Base-by-base conservation (phyloP, 2,797 vertebrate species). In the Channa striata region DNA sequence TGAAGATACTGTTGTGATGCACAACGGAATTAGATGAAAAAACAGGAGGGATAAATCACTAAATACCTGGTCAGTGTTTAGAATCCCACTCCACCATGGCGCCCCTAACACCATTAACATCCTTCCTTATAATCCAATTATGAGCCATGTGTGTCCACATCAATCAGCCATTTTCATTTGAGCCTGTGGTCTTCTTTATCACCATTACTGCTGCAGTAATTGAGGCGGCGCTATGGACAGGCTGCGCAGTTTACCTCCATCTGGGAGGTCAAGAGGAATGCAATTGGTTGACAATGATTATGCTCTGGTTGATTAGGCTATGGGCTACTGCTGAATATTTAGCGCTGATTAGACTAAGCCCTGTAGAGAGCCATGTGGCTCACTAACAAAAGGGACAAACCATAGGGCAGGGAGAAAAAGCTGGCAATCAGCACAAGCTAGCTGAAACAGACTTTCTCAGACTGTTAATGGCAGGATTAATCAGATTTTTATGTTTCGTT, bases 101-200 rank as follows among this genome's bases (percentile, higher is more conserved):
- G 43, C 73, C 77, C 77, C 72, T 79, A 83, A 90, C 84, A 54
- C 72, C 78, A 81, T 83, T 89, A 86, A 81, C 65, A 67, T 86
- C 75, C 88, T 87, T 88, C 79, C 85, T 86, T 85, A 87, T 91
- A 93, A 94, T 93, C 93, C 91, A 90, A 93, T 94, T 93, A 92
- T 63, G 80, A 91, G 72, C 77, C 80, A 78, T 90, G 91, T 89
- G 88, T 89, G 89, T 91, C 88, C 86, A 89, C 90, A 92, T 91
- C 92, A 93, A 94, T 93, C 92, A 88, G 87, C 81, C 90, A 88
- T 89, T 92, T 93, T 86, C 87, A 89, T 89, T 82, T 77, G 77
- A 89, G 87, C 85, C 72, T 6, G 71, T 76, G 83, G 68, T 74
- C 85, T 82, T 86, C 87, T 92, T 90, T 83, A 87, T 90, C 86